A percentile compares a stretch with the other conserved stretches of the same genome.
Conservation (phyloP, 2,797 vertebrate species). For the Gila robusta region DNA sequence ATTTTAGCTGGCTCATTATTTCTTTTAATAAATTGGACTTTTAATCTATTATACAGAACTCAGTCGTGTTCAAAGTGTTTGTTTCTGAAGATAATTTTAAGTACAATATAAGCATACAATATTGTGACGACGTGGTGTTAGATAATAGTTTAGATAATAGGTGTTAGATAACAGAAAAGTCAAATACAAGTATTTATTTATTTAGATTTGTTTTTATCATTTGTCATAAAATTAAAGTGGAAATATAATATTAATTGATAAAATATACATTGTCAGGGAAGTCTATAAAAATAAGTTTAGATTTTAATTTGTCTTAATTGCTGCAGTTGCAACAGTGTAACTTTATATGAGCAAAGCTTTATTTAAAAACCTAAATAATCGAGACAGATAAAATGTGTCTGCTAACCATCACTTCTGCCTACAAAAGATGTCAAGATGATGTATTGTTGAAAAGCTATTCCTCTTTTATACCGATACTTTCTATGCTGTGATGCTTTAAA, state of each 20-base stretch:
- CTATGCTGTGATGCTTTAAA: slow-evolving; percentile 14
- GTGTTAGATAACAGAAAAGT: neutral
- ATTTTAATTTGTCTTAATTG: neutral
- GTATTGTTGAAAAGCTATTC: neutral
- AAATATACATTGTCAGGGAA: neutral
- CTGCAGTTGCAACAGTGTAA: neutral
- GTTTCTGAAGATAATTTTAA: neutral
- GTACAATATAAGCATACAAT: neutral
- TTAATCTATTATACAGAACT: neutral
- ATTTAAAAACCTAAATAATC: neutral
- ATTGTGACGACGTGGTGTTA: neutral
- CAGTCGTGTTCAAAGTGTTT: neutral
- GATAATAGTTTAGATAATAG: no score
- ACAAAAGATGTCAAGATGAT: slow-evolving; percentile 16
- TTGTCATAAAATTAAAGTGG: neutral
- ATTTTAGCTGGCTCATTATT: neutral
- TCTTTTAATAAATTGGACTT: neutral
- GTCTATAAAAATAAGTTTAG: neutral
- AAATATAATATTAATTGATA: neutral
- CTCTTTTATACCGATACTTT: neutral
- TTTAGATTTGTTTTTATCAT: neutral
- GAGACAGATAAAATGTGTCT: neutral
- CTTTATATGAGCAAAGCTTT: neutral
- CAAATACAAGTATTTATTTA: neutral
- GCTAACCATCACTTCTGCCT: neutral